Percentiles rank a stretch among this genome's conserved stretches.
phyloP scores from a whole-genome alignment of 2,113 vertebrate species.

The Passer montanus region DNA sequence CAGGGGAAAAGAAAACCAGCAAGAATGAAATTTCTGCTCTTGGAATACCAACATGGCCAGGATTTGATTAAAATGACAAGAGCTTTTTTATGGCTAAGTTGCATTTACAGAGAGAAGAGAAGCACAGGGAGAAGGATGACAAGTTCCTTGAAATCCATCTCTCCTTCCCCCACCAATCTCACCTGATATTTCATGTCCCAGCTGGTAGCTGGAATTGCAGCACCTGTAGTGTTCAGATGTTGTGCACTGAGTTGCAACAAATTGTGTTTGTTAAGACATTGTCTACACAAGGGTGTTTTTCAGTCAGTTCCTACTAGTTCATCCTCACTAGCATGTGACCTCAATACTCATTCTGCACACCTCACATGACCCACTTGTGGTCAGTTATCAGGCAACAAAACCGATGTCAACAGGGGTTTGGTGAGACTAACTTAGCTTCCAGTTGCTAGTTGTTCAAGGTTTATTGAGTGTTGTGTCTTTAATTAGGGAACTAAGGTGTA shows the following conservation, averaged over 20 bases:
- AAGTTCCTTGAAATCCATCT: neutral
- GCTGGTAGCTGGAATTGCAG: neutral
- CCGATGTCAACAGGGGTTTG: constrained; percentile 6
- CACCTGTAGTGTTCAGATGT: neutral
- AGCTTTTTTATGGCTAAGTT: neutral
- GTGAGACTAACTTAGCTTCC: constrained; percentile 63
- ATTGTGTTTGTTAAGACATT: neutral
- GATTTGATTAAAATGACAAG: neutral
- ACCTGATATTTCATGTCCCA: neutral
- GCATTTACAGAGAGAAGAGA: neutral
- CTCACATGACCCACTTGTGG: constrained; percentile 25
- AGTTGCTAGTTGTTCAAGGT: constrained; percentile 71
- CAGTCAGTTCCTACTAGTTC: neutral
- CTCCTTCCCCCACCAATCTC: neutral
- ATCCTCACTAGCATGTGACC: neutral
- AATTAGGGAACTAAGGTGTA: constrained; percentile 71
- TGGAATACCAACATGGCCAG: neutral
- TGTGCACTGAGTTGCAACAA: neutral
- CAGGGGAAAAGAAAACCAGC: rapidly evolving
- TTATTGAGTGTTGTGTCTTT: constrained; percentile 70
- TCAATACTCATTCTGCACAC: neutral
- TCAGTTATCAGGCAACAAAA: constrained; percentile 35
- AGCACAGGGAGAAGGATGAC: neutral
- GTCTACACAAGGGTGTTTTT: neutral
- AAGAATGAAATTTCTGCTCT: neutral